A percentile compares a stretch with the other conserved stretches of the same genome.
phyloP scores from a whole-genome alignment of 1,140 invertebrate species.

The Scaptomyza graminum region DNA sequence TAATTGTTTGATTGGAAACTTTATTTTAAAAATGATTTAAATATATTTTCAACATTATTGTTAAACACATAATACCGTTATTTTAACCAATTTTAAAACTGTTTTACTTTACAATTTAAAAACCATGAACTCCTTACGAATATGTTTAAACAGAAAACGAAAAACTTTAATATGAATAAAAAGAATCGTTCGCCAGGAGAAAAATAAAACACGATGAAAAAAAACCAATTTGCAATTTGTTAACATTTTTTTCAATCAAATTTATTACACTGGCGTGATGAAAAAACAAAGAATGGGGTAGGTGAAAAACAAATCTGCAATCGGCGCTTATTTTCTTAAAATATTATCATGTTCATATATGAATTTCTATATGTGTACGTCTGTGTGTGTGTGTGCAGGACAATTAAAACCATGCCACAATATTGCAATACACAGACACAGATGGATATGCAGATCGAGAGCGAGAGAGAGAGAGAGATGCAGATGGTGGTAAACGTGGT shows the following conservation, averaged over 20 bases:
- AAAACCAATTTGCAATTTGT: slow-evolving; percentile 73
- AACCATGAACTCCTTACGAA: too few relatives aligned
- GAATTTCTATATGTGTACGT: slow-evolving; percentile 30
- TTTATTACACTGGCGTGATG: slow-evolving; percentile 64
- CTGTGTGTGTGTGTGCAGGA: slow-evolving; percentile 51
- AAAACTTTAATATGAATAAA: slow-evolving; percentile 67
- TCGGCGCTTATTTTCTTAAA: slow-evolving; percentile 77
- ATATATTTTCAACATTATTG: neutral
- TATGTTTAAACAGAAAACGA: neutral
- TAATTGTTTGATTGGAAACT: neutral
- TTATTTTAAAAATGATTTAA: neutral
- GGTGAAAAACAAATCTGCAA: slow-evolving; percentile 72
- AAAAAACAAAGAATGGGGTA: slow-evolving; percentile 14
- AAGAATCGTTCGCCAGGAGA: slow-evolving; percentile 5
- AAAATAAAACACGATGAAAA: slow-evolving; percentile 17
- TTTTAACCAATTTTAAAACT: too few relatives aligned
- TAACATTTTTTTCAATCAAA: slow-evolving; percentile 76
- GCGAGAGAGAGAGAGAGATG: slow-evolving; percentile 7
- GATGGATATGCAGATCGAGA: neutral
- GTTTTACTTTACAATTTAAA: too few relatives aligned
- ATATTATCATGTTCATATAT: slow-evolving; percentile 46
- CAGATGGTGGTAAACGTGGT: slow-evolving; percentile 15
- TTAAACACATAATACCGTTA: neutral
- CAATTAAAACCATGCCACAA: slow-evolving; percentile 69
- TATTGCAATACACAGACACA: slow-evolving; percentile 45